Percentiles rank a stretch among this genome's conserved stretches.
Conservation (phyloP, 1,140 invertebrate genomes). For the Achroia grisella region DNA sequence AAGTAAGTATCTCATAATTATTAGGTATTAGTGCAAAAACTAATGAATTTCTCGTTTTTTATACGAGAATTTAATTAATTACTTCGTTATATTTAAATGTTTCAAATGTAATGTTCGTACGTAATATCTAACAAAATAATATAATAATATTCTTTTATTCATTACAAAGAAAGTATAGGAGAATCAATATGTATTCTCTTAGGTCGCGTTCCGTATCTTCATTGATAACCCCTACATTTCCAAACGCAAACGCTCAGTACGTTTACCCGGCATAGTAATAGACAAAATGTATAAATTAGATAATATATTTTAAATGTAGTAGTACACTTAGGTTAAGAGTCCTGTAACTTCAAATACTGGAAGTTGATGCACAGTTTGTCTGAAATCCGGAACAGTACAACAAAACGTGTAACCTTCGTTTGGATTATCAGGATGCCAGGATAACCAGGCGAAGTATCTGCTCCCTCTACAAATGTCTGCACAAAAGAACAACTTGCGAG, state of each 20-base stretch:
- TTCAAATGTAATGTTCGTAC: too few relatives aligned
- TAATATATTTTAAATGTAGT: background rate
- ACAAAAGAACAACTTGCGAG: conserved; percentile 45
- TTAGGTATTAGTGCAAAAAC: too few relatives aligned
- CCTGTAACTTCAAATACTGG: conserved; percentile 42
- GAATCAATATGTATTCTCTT: too few relatives aligned
- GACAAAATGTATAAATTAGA: background rate
- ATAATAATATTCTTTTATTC: too few relatives aligned
- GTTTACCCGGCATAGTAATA: background rate
- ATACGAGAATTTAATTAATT: too few relatives aligned
- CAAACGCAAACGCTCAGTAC: background rate
- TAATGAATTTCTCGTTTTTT: too few relatives aligned
- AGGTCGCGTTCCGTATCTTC: background rate
- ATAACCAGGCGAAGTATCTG: conserved; percentile 39
- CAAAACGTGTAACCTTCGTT: conserved; percentile 51
- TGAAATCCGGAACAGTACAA: conserved; percentile 44
- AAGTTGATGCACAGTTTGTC: conserved; percentile 37
- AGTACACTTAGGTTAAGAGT: conserved; percentile 25
- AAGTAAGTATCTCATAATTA: too few relatives aligned
- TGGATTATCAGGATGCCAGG: conserved; percentile 43
- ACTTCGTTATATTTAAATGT: too few relatives aligned
- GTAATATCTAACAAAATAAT: too few relatives aligned
- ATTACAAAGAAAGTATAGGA: too few relatives aligned
- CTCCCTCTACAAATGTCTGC: conserved; percentile 41
- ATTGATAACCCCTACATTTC: background rate